Percentiles rank a stretch among this genome's conserved stretches.
Evolutionary conservation across 2,113 vertebrate species (phyloP).

Genomic region (Cyanistes caeruleus): DNA sequence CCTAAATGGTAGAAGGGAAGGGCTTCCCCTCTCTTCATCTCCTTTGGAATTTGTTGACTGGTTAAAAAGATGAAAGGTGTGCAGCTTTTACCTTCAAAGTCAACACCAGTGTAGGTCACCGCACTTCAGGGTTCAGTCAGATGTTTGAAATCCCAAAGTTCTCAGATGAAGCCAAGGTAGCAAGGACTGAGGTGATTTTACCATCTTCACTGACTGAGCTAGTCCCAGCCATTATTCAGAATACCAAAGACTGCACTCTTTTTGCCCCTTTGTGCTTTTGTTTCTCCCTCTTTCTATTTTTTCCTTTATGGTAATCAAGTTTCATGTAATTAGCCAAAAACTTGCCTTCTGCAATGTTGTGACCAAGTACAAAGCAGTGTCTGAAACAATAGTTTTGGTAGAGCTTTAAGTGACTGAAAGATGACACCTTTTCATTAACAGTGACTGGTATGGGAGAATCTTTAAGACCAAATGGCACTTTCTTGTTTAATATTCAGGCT

Average conservation of each 20-base stretch:
- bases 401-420: not conserved
- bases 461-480: not conserved
- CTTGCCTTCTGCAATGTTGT: not conserved
- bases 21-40: not conserved
- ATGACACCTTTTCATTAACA: not conserved
- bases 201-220: not conserved
- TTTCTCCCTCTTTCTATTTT: not conserved
- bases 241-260: not conserved
- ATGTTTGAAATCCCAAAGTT: not conserved
- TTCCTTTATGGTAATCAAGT: not conserved
- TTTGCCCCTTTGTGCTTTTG: not conserved
- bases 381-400: not conserved
- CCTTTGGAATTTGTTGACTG: not conserved
- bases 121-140: not conserved
- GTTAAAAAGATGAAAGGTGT: not conserved
- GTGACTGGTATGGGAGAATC: not conserved
- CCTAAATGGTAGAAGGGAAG: not conserved
- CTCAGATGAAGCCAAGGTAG: not conserved
- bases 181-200: not conserved
- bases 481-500: not conserved
- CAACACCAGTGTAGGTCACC: not conserved
- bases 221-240: not conserved
- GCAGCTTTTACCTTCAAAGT: not conserved
- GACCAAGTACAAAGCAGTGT: not conserved
- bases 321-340: not conserved